Conservation (phyloP, 2,797 vertebrate species). For the Melanotaenia parkinsoni region DNA sequence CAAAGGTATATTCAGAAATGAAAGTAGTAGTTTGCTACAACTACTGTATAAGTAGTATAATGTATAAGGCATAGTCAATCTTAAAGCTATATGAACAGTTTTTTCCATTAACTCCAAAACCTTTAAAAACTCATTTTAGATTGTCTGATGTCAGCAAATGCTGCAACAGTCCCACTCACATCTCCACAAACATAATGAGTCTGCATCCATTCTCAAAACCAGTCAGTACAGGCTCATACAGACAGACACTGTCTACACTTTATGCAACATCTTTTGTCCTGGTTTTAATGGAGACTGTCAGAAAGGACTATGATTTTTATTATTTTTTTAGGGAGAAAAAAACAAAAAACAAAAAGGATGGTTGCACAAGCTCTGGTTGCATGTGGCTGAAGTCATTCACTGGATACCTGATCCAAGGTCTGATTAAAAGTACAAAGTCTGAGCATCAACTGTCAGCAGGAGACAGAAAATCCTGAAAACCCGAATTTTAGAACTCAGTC, state of each 20-base stretch:
- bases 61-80: too few species aligned
- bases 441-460: constrained; percentile 23
- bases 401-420: constrained; percentile 47
- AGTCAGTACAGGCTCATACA: neutral
- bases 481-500: constrained; percentile 22
- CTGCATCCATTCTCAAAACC: neutral
- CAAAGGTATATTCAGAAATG: too few species aligned
- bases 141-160: constrained; percentile 6
- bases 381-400: constrained; percentile 18
- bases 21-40: too few species aligned
- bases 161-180: neutral
- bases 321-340: neutral
- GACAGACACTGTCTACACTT: neutral
- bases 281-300: neutral
- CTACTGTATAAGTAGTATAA: too few species aligned
- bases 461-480: constrained; percentile 10
- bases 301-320: neutral
- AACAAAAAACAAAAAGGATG: neutral
- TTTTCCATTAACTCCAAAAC: neutral
- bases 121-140: constrained; percentile 4
- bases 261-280: neutral
- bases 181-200: neutral
- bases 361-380: constrained; percentile 34
- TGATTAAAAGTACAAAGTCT: constrained; percentile 35
- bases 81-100: too few species aligned